Evolutionary conservation across 2,888 invertebrate species (phyloP).

Genomic region (Agriotes lineatus): DNA sequence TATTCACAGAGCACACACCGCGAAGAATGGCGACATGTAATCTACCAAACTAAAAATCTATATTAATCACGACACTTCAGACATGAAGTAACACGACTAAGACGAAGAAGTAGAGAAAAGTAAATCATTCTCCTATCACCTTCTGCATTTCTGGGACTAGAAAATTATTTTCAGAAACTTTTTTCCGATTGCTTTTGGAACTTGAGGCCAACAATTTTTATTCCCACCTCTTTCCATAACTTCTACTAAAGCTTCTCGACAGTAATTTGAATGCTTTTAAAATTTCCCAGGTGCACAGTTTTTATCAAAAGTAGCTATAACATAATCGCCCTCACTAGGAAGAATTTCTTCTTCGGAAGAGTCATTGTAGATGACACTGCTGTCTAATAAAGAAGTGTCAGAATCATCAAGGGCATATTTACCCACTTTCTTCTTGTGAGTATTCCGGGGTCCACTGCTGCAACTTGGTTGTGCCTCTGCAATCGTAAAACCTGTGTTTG

Average conservation of each 20-base stretch:
- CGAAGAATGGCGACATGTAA: too few species aligned
- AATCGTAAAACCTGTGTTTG: too few species aligned
- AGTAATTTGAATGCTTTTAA: not conserved
- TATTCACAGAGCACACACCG: too few species aligned
- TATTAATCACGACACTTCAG: too few species aligned
- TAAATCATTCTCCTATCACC: not conserved
- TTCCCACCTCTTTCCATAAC: not conserved
- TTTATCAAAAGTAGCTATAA: not conserved
- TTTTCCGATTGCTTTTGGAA: not conserved
- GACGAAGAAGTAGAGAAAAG: too few species aligned
- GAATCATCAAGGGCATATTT: not conserved
- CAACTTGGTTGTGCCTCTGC: too few species aligned
- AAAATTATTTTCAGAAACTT: not conserved
- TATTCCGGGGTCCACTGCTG: too few species aligned
- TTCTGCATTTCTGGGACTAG: not conserved
- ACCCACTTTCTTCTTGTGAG: not conserved
- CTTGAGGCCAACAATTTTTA: slow-evolving; percentile 1
- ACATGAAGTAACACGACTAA: too few species aligned
- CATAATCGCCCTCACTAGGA: too few species aligned
- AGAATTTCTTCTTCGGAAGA: slow-evolving; percentile 1
- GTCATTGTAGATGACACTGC: not conserved
- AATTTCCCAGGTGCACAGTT: not conserved
- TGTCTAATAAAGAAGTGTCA: not conserved
- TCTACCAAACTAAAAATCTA: too few species aligned
- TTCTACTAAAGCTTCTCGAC: not conserved